Percentiles rank a stretch among this genome's conserved stretches.
Conservation (phyloP, 2,797 vertebrate species). For the Rachycentron canadum region DNA sequence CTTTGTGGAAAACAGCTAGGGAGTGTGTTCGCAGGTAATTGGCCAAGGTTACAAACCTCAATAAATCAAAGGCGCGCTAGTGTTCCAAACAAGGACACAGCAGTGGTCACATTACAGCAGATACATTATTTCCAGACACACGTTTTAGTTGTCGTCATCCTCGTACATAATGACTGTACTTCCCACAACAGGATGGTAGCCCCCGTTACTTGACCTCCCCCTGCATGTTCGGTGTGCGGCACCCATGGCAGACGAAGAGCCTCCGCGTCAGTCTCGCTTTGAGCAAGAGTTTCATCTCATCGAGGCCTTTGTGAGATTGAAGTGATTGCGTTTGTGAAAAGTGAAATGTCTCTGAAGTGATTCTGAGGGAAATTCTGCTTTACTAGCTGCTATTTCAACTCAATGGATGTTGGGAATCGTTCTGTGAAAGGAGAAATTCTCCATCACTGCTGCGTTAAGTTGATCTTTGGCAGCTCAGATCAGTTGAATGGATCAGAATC, state of each 20-base stretch:
- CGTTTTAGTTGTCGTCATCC: constrained; percentile 33
- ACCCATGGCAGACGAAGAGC: constrained; percentile 47
- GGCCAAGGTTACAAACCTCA: constrained; percentile 75
- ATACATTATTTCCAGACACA: constrained; percentile 60
- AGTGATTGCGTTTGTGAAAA: constrained; percentile 56
- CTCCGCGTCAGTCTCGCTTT: constrained; percentile 31
- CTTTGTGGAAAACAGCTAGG: constrained; percentile 52
- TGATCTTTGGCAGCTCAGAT: constrained; percentile 20
- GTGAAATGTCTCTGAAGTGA: constrained; percentile 39
- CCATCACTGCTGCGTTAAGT: neutral
- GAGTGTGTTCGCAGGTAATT: constrained; percentile 65
- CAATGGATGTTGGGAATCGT: neutral
- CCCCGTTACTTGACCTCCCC: constrained; percentile 54
- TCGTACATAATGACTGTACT: constrained; percentile 38
- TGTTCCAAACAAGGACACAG: constrained; percentile 74
- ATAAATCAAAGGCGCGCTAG: constrained; percentile 71
- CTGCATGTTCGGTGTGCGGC: constrained; percentile 42
- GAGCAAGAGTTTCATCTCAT: constrained; percentile 48
- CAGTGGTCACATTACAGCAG: constrained; percentile 56
- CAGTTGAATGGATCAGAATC: constrained; percentile 37
- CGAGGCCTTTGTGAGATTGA: constrained; percentile 53
- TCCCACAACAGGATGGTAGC: constrained; percentile 22
- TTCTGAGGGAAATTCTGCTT: constrained; percentile 35
- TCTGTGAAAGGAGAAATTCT: constrained; percentile 24
- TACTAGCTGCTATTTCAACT: constrained; percentile 32